Conservation (phyloP, 2,113 vertebrate genomes). For the Poeciliopsis turrubarensis region DNA sequence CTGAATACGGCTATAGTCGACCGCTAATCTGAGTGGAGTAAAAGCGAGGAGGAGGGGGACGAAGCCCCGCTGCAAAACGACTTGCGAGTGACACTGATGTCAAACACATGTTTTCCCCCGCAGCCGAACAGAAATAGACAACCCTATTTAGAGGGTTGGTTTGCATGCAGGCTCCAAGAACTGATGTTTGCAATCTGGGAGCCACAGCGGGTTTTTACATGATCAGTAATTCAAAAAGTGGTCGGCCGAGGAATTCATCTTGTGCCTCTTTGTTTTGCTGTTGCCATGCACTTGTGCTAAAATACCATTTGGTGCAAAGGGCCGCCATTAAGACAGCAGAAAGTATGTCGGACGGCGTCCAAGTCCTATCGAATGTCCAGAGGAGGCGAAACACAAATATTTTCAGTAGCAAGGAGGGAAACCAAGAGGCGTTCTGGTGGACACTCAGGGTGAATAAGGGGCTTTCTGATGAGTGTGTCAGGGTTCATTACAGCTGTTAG, state of each 20-base stretch:
- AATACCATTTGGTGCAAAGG: constrained; percentile 73
- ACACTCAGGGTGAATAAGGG: constrained; percentile 71
- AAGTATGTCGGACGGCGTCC: constrained; percentile 69
- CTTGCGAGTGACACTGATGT: constrained; percentile 78
- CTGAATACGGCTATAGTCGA: constrained; percentile 51
- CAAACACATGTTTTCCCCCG: constrained; percentile 83
- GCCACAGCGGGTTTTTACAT: constrained; percentile 84
- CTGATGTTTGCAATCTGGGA: constrained; percentile 86
- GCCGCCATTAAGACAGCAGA: constrained; percentile 70
- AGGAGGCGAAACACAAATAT: constrained; percentile 72
- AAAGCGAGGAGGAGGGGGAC: constrained; percentile 53
- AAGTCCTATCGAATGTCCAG: constrained; percentile 72
- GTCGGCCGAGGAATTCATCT: constrained; percentile 80
- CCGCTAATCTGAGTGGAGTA: constrained; percentile 40
- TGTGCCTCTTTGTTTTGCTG: constrained; percentile 81
- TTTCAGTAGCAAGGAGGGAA: constrained; percentile 72
- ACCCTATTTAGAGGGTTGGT: constrained; percentile 83
- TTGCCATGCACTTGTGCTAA: constrained; percentile 84
- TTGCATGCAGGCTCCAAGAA: constrained; percentile 80
- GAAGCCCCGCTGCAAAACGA: constrained; percentile 55
- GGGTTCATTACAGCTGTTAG: constrained; percentile 66
- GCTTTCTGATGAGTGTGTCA: constrained; percentile 67
- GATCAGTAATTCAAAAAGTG: constrained; percentile 85
- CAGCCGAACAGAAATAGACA: constrained; percentile 83
- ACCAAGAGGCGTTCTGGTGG: constrained; percentile 64